Conservation (phyloP, 2,888 invertebrate species). For the Poecilobothrus nobilitatus region DNA sequence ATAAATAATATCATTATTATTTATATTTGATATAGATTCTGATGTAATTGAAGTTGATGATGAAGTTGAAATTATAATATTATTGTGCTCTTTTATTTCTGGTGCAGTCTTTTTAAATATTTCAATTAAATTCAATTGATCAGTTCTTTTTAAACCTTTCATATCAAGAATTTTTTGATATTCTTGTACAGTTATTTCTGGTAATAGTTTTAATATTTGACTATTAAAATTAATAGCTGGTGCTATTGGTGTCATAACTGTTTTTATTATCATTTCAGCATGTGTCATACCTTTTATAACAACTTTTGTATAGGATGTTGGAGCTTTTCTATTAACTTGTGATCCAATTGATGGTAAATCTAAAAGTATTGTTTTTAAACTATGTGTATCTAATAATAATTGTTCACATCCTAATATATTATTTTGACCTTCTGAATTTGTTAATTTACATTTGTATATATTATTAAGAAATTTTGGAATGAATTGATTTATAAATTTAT, state of each 20-base stretch:
- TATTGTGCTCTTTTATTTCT: conserved; percentile 30
- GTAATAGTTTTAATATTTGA: conserved; percentile 81
- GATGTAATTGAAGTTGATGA: background rate
- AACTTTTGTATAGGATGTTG: conserved; percentile 75
- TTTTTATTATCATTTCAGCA: conserved; percentile 97
- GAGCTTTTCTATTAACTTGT: conserved; percentile 78
- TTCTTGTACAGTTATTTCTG: conserved; percentile 80
- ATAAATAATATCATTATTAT: background rate
- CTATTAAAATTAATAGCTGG: conserved; percentile 72
- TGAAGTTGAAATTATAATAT: background rate
- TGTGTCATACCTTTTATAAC: conserved; percentile 80
- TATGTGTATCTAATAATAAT: conserved; percentile 84
- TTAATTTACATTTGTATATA: conserved; percentile 79
- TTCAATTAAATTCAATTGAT: conserved; percentile 51
- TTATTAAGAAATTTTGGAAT: conserved; percentile 90
- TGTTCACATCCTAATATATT: conserved; percentile 84
- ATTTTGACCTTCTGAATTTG: conserved; percentile 45
- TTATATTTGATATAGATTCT: background rate
- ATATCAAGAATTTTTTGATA: conserved; percentile 92
- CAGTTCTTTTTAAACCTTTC: conserved; percentile 65
- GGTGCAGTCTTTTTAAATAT: conserved; percentile 47
- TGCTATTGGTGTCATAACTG: conserved; percentile 91
- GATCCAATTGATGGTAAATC: conserved; percentile 90
- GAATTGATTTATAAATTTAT: conserved; percentile 90
- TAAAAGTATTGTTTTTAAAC: conserved; percentile 86